Conservation (phyloP, 2,113 vertebrate species). For the Cyprinodon brontotheroides region DNA sequence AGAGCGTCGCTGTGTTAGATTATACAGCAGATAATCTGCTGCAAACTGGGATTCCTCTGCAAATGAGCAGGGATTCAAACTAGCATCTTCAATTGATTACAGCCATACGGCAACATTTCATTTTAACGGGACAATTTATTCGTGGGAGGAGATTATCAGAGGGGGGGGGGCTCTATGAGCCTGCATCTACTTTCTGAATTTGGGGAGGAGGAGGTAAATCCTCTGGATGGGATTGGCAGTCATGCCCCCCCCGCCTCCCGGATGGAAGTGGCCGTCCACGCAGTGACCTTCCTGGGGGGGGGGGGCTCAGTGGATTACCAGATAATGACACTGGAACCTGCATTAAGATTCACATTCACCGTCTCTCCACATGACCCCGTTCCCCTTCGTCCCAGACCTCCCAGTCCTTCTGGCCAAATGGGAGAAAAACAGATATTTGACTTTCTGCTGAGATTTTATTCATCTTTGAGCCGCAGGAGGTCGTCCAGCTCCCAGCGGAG, state of each 20-base stretch:
- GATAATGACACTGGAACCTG: constrained; percentile 72
- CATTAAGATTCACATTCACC: constrained; percentile 76
- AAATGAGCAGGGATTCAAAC: constrained; percentile 76
- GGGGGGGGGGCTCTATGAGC: constrained; percentile 61
- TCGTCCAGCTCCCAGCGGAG: too few relatives aligned
- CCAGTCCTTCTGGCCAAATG: neutral
- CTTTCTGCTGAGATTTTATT: too few relatives aligned
- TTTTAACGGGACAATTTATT: constrained; percentile 79
- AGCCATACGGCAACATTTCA: constrained; percentile 76
- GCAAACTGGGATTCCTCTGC: constrained; percentile 75
- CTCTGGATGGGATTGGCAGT: constrained; percentile 74
- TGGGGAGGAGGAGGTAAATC: constrained; percentile 74
- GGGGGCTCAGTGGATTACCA: constrained; percentile 68
- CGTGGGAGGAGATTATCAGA: constrained; percentile 70
- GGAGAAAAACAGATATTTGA: too few relatives aligned
- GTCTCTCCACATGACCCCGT: constrained; percentile 65
- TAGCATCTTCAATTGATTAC: constrained; percentile 80
- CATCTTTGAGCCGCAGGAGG: too few relatives aligned
- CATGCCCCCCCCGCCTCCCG: constrained; percentile 72
- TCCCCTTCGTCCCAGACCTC: constrained; percentile 65
- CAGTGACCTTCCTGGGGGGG: constrained; percentile 57
- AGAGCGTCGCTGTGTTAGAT: constrained; percentile 75
- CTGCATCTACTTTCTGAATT: constrained; percentile 72
- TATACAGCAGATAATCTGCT: constrained; percentile 64
- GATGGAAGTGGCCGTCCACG: constrained; percentile 69